phyloP scores from a whole-genome alignment of 2,113 vertebrate genomes.

The Oncorhynchus kisutch region DNA sequence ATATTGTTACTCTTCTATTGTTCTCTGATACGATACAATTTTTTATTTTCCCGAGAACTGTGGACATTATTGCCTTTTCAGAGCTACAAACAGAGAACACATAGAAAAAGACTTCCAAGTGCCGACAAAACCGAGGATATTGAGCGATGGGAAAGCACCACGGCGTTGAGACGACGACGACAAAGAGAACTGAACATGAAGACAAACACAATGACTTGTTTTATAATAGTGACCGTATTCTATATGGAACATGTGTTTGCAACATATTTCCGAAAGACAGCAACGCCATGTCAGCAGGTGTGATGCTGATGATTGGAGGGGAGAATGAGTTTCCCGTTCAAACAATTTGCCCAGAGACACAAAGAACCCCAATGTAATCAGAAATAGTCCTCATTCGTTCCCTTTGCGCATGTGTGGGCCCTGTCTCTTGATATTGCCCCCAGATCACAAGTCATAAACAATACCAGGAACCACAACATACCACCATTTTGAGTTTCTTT shows the following conservation, averaged over 20 bases:
- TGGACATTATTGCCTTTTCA: conserved; percentile 43
- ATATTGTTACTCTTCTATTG: conserved; percentile 66
- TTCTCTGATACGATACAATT: conserved; percentile 47
- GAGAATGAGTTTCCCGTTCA: conserved; percentile 10
- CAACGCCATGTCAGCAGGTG: conserved; percentile 55
- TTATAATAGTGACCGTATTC: conserved; percentile 69
- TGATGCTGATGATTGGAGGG: conserved; percentile 18
- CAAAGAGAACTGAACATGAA: conserved; percentile 43
- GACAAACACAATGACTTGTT: conserved; percentile 55
- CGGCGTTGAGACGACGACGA: conserved; percentile 60
- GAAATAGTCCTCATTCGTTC: neutral
- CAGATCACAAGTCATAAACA: neutral
- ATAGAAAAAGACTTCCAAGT: conserved; percentile 54
- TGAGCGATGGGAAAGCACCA: conserved; percentile 59
- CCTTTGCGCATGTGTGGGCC: neutral
- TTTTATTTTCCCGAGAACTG: conserved; percentile 57
- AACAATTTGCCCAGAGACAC: neutral
- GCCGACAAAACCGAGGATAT: conserved; percentile 63
- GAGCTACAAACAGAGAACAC: conserved; percentile 44
- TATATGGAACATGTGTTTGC: conserved; percentile 65
- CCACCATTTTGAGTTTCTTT: no score
- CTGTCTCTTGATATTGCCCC: neutral
- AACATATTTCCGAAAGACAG: conserved; percentile 67
- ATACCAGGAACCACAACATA: neutral
- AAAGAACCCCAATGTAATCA: no score